Evolutionary conservation across 2,888 invertebrate species (phyloP).

Genomic region (Drosophila neonasuta): DNA sequence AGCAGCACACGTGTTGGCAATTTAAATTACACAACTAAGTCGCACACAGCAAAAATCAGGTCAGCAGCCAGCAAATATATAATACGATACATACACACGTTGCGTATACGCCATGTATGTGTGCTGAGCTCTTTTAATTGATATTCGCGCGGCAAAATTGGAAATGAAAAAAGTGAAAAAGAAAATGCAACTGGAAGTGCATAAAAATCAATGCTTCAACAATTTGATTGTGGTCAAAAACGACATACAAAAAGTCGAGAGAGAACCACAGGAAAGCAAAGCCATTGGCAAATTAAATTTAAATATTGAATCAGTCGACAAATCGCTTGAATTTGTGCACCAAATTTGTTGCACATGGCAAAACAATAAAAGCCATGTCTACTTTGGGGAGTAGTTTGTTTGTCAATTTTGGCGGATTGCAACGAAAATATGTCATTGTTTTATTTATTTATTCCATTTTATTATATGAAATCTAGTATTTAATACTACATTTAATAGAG

Average conservation of each 20-base stretch:
- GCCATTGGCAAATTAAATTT: conserved; percentile 18
- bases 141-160: conserved; percentile 28
- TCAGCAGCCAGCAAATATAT: conserved; percentile 20
- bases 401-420: background rate
- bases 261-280: conserved; percentile 2
- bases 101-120: conserved; percentile 32
- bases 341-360: conserved; percentile 15
- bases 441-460: too few relatives aligned
- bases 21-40: conserved; percentile 47
- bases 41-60: conserved; percentile 28
- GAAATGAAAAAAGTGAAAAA: background rate
- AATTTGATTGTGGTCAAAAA: conserved; percentile 28
- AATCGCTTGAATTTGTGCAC: background rate
- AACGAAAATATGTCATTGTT: too few relatives aligned
- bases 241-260: background rate
- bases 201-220: conserved; percentile 23
- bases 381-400: background rate
- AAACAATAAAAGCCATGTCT: background rate
- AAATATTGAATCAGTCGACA: conserved; percentile 8
- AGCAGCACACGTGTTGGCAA: conserved; percentile 43
- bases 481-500: too few relatives aligned
- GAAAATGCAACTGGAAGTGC: conserved; percentile 2
- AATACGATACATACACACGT: conserved; percentile 1
- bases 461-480: too few relatives aligned
- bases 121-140: conserved; percentile 48